Conservation (phyloP, 2,797 vertebrate species). For the Melanotaenia parkinsoni region DNA sequence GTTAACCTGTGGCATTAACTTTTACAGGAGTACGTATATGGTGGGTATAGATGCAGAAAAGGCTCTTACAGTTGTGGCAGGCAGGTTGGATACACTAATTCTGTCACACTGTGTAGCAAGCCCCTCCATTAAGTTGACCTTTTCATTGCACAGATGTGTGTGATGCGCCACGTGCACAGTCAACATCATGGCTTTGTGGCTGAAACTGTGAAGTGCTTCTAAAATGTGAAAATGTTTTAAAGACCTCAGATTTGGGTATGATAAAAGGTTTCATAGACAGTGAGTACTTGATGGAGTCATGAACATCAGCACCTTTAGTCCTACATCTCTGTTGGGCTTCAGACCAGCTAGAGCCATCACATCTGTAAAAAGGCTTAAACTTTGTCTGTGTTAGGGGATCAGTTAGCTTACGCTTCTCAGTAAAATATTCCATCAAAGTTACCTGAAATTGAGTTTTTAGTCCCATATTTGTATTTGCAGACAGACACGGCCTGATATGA, state of each 20-base stretch:
- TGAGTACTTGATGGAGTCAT: not conserved
- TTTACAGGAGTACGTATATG: constrained; percentile 4
- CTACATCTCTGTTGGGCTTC: not conserved
- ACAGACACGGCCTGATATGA: too few species aligned
- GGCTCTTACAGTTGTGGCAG: constrained; percentile 2
- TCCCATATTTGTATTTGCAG: not conserved
- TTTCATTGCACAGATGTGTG: constrained; percentile 26
- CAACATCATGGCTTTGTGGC: constrained; percentile 44
- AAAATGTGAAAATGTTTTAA: constrained; percentile 9
- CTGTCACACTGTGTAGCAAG: constrained; percentile 14
- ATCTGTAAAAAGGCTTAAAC: not conserved
- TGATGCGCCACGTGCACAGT: constrained; percentile 11
- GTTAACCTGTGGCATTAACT: constrained; percentile 43
- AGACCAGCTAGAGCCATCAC: not conserved
- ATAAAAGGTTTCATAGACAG: constrained; percentile 29
- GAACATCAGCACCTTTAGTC: not conserved
- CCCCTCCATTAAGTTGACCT: constrained; percentile 27
- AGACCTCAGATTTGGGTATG: constrained; percentile 22
- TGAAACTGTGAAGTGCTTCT: constrained; percentile 1
- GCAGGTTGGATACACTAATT: constrained; percentile 25
- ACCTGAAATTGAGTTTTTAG: not conserved
- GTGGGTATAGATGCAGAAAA: not conserved
- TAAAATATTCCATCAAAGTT: not conserved
- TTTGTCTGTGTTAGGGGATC: too few species aligned
- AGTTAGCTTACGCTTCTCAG: too few species aligned